These are phyloP conservation scores for Halichoeres trimaculatus DNA, from an alignment of 2,113 vertebrate species.

Conservation along the genomic window DNA sequence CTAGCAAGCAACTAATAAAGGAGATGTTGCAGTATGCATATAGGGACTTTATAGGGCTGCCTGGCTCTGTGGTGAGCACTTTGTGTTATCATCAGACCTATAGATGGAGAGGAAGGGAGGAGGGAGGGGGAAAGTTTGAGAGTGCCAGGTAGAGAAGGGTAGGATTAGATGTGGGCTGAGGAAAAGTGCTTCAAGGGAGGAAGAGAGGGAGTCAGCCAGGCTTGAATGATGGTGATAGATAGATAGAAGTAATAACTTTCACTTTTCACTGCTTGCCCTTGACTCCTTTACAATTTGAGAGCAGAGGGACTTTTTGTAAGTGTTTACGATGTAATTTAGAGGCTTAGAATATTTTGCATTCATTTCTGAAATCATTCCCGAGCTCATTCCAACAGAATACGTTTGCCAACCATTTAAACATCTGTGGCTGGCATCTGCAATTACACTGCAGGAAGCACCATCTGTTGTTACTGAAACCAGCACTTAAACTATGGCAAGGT, in stretches of 20 bases:
- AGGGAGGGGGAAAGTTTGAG: background rate
- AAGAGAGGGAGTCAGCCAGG: background rate
- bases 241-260: background rate
- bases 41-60: constrained; percentile 54
- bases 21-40: constrained; percentile 64
- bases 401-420: background rate
- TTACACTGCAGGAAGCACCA: background rate
- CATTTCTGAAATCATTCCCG: background rate
- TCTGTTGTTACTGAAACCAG: background rate
- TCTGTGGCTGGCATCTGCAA: background rate
- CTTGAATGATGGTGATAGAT: background rate
- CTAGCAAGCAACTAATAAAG: constrained; percentile 69
- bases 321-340: background rate
- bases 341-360: background rate
- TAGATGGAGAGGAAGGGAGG: constrained; percentile 5
- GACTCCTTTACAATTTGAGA: too few species aligned
- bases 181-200: background rate
- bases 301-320: background rate
- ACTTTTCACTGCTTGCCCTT: background rate
- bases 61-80: constrained; percentile 63
- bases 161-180: background rate
- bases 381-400: background rate
- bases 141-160: background rate
- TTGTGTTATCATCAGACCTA: constrained; percentile 63
- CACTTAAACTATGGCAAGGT: background rate